Conservation (phyloP, 2,888 invertebrate species). For the Eulithis prunata region DNA sequence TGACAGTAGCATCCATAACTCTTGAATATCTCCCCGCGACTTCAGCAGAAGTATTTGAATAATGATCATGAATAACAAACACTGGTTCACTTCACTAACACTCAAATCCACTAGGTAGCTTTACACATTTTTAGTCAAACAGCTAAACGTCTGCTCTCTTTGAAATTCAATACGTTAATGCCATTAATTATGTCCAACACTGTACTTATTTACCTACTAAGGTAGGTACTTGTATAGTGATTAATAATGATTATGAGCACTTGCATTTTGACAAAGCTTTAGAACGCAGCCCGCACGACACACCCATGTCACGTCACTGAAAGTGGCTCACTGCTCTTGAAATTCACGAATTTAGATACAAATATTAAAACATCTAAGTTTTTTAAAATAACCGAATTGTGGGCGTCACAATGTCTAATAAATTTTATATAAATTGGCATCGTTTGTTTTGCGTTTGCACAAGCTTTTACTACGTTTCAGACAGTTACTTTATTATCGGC, state of each 20-base stretch:
- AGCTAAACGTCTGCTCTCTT: constrained; percentile 28
- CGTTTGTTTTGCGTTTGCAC: constrained; percentile 32
- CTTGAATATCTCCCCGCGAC: constrained; percentile 29
- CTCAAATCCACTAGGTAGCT: constrained; percentile 19
- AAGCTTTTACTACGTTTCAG: constrained; percentile 28
- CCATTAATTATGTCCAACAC: constrained; percentile 20
- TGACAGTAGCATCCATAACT: constrained; percentile 34
- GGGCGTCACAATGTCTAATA: constrained; percentile 41
- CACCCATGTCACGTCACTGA: constrained; percentile 40
- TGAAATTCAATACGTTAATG: constrained; percentile 36
- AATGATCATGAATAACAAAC: constrained; percentile 32
- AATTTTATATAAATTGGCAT: constrained; percentile 31
- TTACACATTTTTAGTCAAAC: constrained; percentile 27
- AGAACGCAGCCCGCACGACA: constrained; percentile 25
- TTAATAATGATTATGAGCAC: constrained; percentile 13
- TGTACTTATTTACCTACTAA: constrained; percentile 17
- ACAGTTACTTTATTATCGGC: constrained; percentile 5
- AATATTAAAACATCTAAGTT: constrained; percentile 30
- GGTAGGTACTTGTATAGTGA: not conserved
- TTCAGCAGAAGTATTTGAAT: constrained; percentile 27
- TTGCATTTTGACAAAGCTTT: constrained; percentile 27
- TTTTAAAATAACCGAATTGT: constrained; percentile 37
- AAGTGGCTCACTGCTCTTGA: constrained; percentile 30
- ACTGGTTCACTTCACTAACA: constrained; percentile 27
- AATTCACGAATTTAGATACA: constrained; percentile 27